phyloP scores from a whole-genome alignment of 2,113 vertebrate genomes.

The Chaetodon trifascialis region DNA sequence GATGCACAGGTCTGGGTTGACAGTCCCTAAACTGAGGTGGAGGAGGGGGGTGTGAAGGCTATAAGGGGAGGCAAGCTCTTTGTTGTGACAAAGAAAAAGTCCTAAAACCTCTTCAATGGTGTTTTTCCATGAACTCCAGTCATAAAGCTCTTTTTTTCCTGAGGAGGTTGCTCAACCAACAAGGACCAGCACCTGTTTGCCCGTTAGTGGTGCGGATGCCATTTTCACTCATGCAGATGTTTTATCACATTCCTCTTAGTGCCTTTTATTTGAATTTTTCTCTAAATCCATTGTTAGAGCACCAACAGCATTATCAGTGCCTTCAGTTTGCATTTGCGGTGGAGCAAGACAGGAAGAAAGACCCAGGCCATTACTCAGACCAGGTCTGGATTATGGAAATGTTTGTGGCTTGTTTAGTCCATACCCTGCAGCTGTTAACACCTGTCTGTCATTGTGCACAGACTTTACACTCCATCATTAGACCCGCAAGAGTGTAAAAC shows the following conservation, averaged over 20 bases:
- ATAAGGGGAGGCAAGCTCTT: constrained; percentile 20
- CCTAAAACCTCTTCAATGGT: constrained; percentile 22
- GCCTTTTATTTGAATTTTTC: constrained; percentile 29
- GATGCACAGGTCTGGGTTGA: constrained; percentile 63
- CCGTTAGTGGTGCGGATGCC: constrained; percentile 42
- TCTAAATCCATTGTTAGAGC: constrained; percentile 33
- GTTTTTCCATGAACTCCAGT: not conserved
- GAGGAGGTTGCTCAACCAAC: constrained; percentile 11
- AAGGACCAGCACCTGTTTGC: constrained; percentile 43
- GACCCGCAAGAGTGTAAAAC: constrained; percentile 38
- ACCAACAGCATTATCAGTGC: constrained; percentile 26
- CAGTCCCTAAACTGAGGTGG: constrained; percentile 25
- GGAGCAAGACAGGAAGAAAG: constrained; percentile 20
- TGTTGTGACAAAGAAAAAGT: constrained; percentile 13
- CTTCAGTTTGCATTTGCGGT: constrained; percentile 48
- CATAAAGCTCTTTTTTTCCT: not conserved
- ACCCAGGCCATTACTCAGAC: constrained; percentile 19
- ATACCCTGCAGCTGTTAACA: constrained; percentile 64
- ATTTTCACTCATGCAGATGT: constrained; percentile 36
- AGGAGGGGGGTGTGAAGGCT: constrained; percentile 16
- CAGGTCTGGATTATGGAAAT: constrained; percentile 48
- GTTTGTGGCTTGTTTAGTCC: constrained; percentile 67
- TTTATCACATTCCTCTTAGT: constrained; percentile 51
- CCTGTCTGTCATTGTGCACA: constrained; percentile 69
- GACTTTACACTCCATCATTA: constrained; percentile 70